A percentile compares a stretch with the other conserved stretches of the same genome.
Evolutionary conservation across 1,140 invertebrate genomes (phyloP).

Genomic region (Aleiodes sp.): DNA sequence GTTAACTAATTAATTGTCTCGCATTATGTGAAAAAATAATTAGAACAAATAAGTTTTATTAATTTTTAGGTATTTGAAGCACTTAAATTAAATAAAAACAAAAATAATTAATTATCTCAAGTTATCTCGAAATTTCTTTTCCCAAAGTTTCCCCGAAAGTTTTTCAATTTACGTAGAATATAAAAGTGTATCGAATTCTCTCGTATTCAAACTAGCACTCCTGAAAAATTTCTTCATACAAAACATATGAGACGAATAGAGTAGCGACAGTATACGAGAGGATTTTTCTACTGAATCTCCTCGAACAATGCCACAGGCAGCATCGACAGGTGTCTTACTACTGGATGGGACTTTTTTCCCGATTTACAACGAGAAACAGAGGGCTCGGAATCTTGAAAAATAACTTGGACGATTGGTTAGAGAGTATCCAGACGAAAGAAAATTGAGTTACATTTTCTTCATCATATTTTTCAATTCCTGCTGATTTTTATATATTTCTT

Average conservation of each 20-base stretch:
- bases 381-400: not conserved
- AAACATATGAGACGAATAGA: not conserved
- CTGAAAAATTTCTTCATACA: not conserved
- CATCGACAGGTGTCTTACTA: slow-evolving; percentile 19
- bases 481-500: not conserved
- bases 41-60: no score
- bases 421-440: not conserved
- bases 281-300: not conserved
- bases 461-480: not conserved
- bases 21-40: no score
- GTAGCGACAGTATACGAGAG: not conserved
- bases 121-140: no score
- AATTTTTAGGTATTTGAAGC: no score
- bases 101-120: no score
- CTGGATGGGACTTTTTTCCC: slow-evolving; percentile 7
- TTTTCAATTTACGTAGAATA: not conserved
- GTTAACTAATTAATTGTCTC: no score
- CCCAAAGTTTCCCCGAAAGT: not conserved
- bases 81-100: no score
- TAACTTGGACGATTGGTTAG: slow-evolving; percentile 4
- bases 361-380: not conserved
- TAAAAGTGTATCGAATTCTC: not conserved
- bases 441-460: slow-evolving; percentile 12
- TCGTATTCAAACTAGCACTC: not conserved
- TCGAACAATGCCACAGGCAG: not conserved